Conservation (phyloP, 2,797 vertebrate species). For the Serranus cabrilla region DNA sequence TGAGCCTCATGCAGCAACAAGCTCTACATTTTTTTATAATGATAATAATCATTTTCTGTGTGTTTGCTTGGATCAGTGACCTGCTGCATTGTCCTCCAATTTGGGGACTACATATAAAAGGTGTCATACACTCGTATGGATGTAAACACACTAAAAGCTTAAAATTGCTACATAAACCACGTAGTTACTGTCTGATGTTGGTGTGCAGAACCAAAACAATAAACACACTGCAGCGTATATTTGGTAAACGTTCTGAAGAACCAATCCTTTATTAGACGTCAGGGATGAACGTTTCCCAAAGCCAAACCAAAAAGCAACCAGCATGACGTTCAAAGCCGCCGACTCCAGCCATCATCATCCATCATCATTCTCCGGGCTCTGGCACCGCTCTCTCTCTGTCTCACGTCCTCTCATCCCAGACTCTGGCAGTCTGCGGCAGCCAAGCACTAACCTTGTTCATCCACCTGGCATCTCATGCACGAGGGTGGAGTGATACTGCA, state of each 20-base stretch:
- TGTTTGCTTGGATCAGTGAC: background rate
- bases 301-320: slow-evolving; percentile 68
- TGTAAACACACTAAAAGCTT: slow-evolving; percentile 2
- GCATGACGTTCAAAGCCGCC: slow-evolving; percentile 63
- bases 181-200: background rate
- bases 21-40: too few species aligned
- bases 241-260: slow-evolving; percentile 29
- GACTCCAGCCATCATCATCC: slow-evolving; percentile 74
- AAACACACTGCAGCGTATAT: slow-evolving; percentile 6
- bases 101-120: background rate
- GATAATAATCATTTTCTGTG: background rate
- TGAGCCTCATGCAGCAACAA: too few species aligned
- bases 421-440: slow-evolving; percentile 57
- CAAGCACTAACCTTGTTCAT: slow-evolving; percentile 50
- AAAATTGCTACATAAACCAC: background rate
- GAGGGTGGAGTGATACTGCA: slow-evolving; percentile 21
- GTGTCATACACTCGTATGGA: background rate
- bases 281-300: slow-evolving; percentile 42
- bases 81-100: background rate
- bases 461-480: slow-evolving; percentile 63
- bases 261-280: slow-evolving; percentile 41
- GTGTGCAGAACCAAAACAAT: background rate
- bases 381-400: slow-evolving; percentile 56
- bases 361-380: slow-evolving; percentile 73
- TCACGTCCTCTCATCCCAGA: slow-evolving; percentile 49